Base-by-base conservation (phyloP, 2,113 vertebrate species). In the Rana temporaria region DNA sequence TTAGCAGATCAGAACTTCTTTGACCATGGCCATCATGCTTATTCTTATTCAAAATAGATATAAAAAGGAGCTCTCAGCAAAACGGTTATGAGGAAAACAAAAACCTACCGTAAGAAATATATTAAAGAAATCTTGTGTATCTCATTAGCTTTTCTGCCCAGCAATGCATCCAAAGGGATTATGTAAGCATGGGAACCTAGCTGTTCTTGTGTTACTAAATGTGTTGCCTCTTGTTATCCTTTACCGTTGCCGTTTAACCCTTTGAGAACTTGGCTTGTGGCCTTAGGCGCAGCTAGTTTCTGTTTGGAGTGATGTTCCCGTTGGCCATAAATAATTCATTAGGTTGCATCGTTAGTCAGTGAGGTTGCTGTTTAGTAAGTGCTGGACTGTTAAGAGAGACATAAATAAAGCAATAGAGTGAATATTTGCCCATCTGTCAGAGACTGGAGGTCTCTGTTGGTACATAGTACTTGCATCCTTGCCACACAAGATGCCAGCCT, bases 371-470 rank as follows among this genome's bases (percentile, higher is more conserved):
- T 18, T 55, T 55, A 55, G 69, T 55, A 55, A 55, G 26, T 55
- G 48, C 70, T 57, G 53, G 18, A 18, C 71, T 60, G 56, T 32
- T 17, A 12, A 42, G 26, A 74, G 38, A 42, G 72, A 20, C n/a
- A 60, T 75, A 42, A 62, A 38, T 75, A 62, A 38, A 60, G 16
- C 18, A 60, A 24, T 75, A 74, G 38, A 42, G 9, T 22, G 32
- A 75, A 62, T 60, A 62, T 75, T 62, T 60, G 30, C n/a, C 56
- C 32, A 60, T 60, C 30, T 75, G 56, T 75, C 72, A 14, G 55
- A 34, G 72, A 75, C 38, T 34, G n/a, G 32, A 20, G 57, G 24
- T 59, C 26, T 32, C 55, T 30, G 3, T 30, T 57, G 19, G 19
- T 57, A 53, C n/a, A 52, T 14, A 7, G 56, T 11, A 19, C 19